phyloP scores from a whole-genome alignment of 2,113 vertebrate genomes.

The Oplegnathus fasciatus region DNA sequence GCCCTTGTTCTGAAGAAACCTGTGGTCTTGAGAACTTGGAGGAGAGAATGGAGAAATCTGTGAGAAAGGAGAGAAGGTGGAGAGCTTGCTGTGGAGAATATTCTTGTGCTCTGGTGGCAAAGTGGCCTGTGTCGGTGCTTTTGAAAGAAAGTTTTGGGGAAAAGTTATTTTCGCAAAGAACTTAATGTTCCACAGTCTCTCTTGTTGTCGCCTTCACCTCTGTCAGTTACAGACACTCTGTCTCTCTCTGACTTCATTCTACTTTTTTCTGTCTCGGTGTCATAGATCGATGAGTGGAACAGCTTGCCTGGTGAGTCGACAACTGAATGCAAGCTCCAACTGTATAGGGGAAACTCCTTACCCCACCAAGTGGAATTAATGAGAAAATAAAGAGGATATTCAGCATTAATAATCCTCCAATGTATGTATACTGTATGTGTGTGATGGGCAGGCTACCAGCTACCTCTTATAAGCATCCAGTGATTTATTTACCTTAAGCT shows the following conservation, averaged over 20 bases:
- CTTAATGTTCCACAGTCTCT: not conserved
- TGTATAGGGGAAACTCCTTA: not conserved
- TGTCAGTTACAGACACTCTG: not conserved
- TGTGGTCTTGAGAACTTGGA: not conserved
- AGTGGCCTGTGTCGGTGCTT: not conserved
- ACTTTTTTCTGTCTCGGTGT: not conserved
- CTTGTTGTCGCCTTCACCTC: not conserved
- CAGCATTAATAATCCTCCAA: conserved; percentile 9
- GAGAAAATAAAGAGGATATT: conserved; percentile 22
- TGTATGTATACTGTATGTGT: conserved; percentile 21
- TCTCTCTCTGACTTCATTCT: not conserved
- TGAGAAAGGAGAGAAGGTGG: not conserved
- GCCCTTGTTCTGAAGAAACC: not conserved
- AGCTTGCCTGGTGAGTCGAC: not conserved
- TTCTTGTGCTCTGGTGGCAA: not conserved
- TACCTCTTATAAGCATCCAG: conserved; percentile 29
- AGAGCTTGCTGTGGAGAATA: not conserved
- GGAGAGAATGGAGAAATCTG: conserved; percentile 2
- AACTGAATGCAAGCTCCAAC: not conserved
- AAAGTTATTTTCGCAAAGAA: conserved; percentile 6
- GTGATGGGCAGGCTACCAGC: conserved; percentile 27
- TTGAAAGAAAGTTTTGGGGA: not conserved
- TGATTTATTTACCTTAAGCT: conserved; percentile 68
- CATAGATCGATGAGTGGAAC: conserved; percentile 9
- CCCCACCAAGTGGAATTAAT: not conserved